Conservation (phyloP, 2,113 vertebrate genomes). For the Clinocottus analis region DNA sequence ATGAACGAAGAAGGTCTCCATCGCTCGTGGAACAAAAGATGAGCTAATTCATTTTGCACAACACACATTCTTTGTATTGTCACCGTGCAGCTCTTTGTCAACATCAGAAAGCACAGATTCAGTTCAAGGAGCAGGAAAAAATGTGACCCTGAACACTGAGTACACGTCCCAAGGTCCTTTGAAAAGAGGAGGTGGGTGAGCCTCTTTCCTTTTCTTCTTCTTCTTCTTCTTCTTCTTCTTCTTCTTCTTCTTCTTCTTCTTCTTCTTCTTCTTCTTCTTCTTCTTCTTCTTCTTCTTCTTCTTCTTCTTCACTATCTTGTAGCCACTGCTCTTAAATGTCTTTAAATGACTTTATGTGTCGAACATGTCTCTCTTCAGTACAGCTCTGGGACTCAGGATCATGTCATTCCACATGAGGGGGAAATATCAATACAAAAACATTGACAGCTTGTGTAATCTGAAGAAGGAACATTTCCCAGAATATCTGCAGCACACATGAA, state of each 20-base stretch:
- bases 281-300: no score
- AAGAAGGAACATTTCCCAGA: constrained; percentile 3
- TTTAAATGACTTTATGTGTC: background rate
- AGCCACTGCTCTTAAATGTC: background rate
- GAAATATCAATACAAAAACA: background rate
- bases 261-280: no score
- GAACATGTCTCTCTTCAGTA: background rate
- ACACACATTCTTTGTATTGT: background rate
- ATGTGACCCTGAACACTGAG: background rate
- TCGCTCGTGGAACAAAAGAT: background rate
- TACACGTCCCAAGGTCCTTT: background rate
- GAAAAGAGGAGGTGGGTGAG: background rate
- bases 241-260: no score
- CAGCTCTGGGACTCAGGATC: constrained; percentile 2
- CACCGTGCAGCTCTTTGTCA: background rate
- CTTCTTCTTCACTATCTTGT: background rate
- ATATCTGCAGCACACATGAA: background rate
- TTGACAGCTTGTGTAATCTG: background rate
- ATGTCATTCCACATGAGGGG: background rate
- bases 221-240: no score
- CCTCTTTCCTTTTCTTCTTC: no score
- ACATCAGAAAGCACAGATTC: background rate
- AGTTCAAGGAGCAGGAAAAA: background rate
- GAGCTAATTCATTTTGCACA: background rate
- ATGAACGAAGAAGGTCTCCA: background rate